Evolutionary conservation across 2,797 vertebrate genomes (phyloP).

Genomic region (Astyanax mexicanus): DNA sequence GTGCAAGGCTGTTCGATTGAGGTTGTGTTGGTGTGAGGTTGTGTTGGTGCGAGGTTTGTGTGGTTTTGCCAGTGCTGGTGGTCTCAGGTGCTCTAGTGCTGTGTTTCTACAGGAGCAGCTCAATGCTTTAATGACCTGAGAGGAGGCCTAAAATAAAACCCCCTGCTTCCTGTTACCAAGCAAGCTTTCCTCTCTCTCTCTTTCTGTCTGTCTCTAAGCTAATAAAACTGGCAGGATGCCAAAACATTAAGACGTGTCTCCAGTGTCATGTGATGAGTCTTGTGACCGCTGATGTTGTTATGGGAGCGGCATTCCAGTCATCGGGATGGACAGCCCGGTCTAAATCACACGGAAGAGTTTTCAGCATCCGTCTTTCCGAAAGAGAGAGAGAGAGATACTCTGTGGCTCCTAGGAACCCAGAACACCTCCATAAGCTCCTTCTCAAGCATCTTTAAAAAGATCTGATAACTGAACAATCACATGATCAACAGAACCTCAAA

Average conservation of each 20-base stretch:
- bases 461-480: too few relatives aligned
- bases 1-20: too few relatives aligned
- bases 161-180: constrained; percentile 12
- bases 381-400: too few relatives aligned
- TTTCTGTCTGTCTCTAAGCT: neutral
- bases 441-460: too few relatives aligned
- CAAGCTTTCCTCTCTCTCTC: neutral
- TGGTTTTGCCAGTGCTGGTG: neutral
- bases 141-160: neutral
- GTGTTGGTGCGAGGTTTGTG: neutral
- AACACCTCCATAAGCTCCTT: too few relatives aligned
- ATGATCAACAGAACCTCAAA: too few relatives aligned
- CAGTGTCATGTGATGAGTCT: constrained; percentile 66
- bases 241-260: constrained; percentile 9
- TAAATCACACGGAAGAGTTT: constrained; percentile 52
- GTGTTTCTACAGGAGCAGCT: constrained; percentile 9
- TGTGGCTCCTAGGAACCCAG: too few relatives aligned
- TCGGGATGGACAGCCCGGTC: neutral
- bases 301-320: neutral
- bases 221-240: neutral
- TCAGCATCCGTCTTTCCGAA: too few relatives aligned
- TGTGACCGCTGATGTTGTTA: constrained; percentile 74
- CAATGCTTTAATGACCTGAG: neutral
- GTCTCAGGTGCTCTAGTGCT: constrained; percentile 22
- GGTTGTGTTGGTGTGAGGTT: too few relatives aligned